phyloP scores from a whole-genome alignment of 92 coral and sea anemone genomes.

The Chrysogorgia sp. region DNA sequence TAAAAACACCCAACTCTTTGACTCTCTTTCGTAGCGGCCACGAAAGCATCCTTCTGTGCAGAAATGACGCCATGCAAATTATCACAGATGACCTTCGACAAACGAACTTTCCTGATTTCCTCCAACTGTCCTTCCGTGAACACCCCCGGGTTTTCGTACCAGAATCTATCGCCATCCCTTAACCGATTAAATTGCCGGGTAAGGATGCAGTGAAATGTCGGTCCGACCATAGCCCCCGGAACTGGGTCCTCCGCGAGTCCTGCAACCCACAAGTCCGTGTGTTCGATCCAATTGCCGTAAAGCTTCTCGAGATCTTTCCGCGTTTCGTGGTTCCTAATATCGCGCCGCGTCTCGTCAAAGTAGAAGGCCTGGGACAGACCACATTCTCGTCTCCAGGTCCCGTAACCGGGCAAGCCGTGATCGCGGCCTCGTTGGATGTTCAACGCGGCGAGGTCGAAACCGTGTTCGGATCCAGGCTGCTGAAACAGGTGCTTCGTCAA shows the following conservation, averaged over 20 bases:
- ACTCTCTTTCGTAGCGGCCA: constrained; percentile 69
- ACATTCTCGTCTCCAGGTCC: constrained; percentile 97
- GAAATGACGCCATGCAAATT: constrained; percentile 81
- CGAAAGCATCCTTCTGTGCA: constrained; percentile 81
- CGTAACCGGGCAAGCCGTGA: constrained; percentile 96
- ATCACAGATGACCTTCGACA: constrained; percentile 92
- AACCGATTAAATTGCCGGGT: constrained; percentile 78
- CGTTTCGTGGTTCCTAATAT: constrained; percentile 66
- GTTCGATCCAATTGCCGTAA: constrained; percentile 74
- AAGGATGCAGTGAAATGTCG: constrained; percentile 88
- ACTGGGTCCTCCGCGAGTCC: constrained; percentile 88
- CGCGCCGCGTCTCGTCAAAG: constrained; percentile 81
- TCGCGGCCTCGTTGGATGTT: constrained; percentile 98
- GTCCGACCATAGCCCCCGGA: constrained; percentile 89
- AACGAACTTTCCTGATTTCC: constrained; percentile 76
- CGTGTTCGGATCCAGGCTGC: constrained; percentile 94
- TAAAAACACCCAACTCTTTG: constrained; percentile 73
- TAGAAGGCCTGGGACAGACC: constrained; percentile 82
- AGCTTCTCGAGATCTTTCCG: constrained; percentile 71
- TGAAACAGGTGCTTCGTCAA: constrained; percentile 91
- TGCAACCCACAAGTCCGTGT: constrained; percentile 87
- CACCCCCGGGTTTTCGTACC: constrained; percentile 82
- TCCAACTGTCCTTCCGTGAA: constrained; percentile 74
- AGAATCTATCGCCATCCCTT: constrained; percentile 94
- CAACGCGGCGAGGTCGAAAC: constrained; percentile 92